These are phyloP conservation scores for Scatophagus argus DNA, from an alignment of 2,113 vertebrate genomes.

Conservation along the genomic window DNA sequence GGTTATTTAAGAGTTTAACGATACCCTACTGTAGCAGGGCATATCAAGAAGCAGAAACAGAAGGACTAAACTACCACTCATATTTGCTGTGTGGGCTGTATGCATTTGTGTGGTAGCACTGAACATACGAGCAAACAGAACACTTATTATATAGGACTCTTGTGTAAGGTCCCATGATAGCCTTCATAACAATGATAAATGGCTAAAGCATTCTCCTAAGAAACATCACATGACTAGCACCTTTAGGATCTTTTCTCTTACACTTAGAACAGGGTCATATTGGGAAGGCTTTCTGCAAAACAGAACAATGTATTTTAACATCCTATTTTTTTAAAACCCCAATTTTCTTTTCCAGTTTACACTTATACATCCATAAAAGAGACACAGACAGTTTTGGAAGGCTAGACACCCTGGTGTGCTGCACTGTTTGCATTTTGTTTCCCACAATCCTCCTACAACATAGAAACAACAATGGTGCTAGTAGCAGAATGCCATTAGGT, in stretches of 20 bases:
- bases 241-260: constrained; percentile 40
- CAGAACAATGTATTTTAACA: constrained; percentile 39
- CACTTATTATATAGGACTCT: constrained; percentile 71
- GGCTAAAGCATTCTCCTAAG: constrained; percentile 44
- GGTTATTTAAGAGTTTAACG: constrained; percentile 25
- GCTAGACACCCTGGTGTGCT: constrained; percentile 16
- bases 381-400: constrained; percentile 4
- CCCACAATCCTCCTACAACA: constrained; percentile 31
- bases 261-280: constrained; percentile 6
- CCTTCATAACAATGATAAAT: constrained; percentile 79
- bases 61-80: constrained; percentile 15
- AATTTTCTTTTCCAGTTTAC: constrained; percentile 45
- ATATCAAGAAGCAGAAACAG: constrained; percentile 49
- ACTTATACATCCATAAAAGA: constrained; percentile 16
- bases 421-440: neutral
- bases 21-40: constrained; percentile 6
- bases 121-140: constrained; percentile 60
- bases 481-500: constrained; percentile 9
- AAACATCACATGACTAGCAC: constrained; percentile 55
- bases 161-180: constrained; percentile 74
- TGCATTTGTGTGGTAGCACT: constrained; percentile 59
- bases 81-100: constrained; percentile 36
- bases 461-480: constrained; percentile 22
- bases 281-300: constrained; percentile 32
- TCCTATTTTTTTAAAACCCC: constrained; percentile 22